A percentile compares a stretch with the other conserved stretches of the same genome.
Evolutionary conservation across 2,113 vertebrate genomes (phyloP).

Genomic region (Cyprinus carpio): DNA sequence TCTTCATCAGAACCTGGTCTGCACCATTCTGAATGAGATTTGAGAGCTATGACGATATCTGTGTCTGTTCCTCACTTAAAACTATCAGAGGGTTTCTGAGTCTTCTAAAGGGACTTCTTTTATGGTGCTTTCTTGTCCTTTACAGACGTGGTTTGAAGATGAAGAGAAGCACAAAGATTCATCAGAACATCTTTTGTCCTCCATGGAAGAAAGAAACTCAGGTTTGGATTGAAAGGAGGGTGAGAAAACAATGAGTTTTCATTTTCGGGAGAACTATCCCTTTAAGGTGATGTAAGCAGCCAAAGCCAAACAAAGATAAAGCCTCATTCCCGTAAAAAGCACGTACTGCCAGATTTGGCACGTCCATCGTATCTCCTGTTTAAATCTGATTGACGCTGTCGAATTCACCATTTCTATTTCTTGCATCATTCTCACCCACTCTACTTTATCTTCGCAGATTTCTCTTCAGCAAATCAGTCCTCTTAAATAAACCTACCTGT

Average conservation of each 20-base stretch:
- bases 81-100: background rate
- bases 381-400: constrained; percentile 1
- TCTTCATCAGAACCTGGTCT: background rate
- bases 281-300: constrained; percentile 22
- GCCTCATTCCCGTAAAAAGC: background rate
- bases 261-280: background rate
- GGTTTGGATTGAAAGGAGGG: no score
- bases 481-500: constrained; percentile 23
- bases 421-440: constrained; percentile 15
- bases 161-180: background rate
- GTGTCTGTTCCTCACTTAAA: background rate
- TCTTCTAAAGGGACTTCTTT: background rate
- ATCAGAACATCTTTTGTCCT: background rate
- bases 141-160: no score
- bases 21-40: background rate
- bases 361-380: constrained; percentile 8
- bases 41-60: background rate
- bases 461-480: constrained; percentile 12
- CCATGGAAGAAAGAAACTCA: no score
- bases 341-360: background rate
- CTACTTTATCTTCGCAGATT: background rate
- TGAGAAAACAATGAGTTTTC: no score
- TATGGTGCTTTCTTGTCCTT: no score
- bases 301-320: constrained; percentile 11
- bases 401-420: background rate